Base-by-base conservation (phyloP, 1,140 invertebrate species). In the Drosophila rhopaloa region DNA sequence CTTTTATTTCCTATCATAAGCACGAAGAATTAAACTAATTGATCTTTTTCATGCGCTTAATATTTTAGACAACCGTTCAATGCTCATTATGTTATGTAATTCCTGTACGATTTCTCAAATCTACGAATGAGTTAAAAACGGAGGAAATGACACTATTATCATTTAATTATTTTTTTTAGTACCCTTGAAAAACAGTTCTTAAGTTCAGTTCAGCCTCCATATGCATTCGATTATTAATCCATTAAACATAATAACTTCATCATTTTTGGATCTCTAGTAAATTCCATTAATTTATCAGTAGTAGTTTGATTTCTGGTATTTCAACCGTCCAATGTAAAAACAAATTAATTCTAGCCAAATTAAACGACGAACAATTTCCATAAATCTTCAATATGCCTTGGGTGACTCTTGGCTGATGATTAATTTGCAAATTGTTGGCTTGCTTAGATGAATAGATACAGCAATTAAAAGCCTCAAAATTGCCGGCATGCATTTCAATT, bases 261-360 rank as follows among this genome's bases (percentile, higher is more conserved):
- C 29, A 57, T 37, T 43, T 27, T 41, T 1, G 29, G 27, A 41
- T 37, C 19, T 35, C 32, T 11, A 19, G 55, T 59, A 53, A 14
- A 58, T 24, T 54, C 38, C 41, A 59, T 72, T 65, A 63, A 53
- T 43, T 29, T 14, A 43, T 14, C 29, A 40, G 16, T 29, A 35
- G 29, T 38, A 47, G 32, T 43, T 41, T 6, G n/a, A 48, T 51
- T 61, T 77, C 47, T 76, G 76, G 44, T 44, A 57, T 41, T 35
- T 59, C 53, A 57, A 46, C 32, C 62, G 65, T 82, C 63, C 78
- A 66, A 44, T 41, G 35, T 50, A 46, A 46, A 66, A 66, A 60
- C 48, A 62, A 75, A 86, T 74, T 84, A 58, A 60, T 81, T 84
- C 73, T 84, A 51, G 24, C 48, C 66, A 46, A 57, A 56, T 40